phyloP scores from a whole-genome alignment of 2,797 vertebrate genomes.

The Prionace glauca region DNA sequence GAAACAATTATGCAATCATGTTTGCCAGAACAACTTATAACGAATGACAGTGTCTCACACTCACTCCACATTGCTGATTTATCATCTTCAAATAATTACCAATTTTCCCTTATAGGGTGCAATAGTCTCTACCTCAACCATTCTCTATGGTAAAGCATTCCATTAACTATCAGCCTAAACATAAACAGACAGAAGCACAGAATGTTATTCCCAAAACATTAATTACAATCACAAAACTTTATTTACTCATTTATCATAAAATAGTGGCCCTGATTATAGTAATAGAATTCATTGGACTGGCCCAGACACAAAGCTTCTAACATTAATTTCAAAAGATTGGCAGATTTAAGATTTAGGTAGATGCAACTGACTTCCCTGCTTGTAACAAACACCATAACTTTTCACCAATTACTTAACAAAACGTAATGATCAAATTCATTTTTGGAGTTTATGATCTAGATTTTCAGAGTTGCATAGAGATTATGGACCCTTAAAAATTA shows the following conservation, averaged over 20 bases:
- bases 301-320: background rate
- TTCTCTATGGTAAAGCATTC: background rate
- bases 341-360: background rate
- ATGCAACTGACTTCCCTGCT: background rate
- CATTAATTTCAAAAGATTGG: background rate
- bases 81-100: background rate
- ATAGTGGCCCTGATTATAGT: background rate
- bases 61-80: background rate
- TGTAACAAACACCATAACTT: background rate
- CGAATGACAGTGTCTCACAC: background rate
- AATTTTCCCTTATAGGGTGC: background rate
- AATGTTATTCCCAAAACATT: background rate
- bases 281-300: background rate
- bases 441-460: background rate
- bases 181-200: background rate
- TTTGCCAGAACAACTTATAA: background rate
- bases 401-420: background rate
- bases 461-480: too few relatives aligned
- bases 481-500: too few relatives aligned
- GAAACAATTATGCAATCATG: background rate
- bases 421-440: background rate
- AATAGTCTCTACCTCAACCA: background rate
- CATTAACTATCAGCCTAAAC: background rate
- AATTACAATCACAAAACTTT: background rate
- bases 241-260: background rate